Conservation (phyloP, 2,888 invertebrate genomes). For the Podotricha telesiphe region DNA sequence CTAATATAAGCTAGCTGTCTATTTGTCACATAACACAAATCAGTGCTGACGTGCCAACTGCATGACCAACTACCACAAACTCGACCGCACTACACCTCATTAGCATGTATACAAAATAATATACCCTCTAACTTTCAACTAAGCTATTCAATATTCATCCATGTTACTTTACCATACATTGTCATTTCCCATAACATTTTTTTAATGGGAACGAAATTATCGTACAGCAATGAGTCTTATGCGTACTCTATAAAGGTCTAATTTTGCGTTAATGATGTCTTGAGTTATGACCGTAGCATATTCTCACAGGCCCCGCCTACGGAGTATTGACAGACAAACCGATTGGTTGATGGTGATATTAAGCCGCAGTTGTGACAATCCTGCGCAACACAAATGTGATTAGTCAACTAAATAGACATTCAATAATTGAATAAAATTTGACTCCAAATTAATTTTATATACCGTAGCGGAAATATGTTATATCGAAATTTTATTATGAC, state of each 20-base stretch:
- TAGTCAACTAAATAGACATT: constrained; percentile 54
- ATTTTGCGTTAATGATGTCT: constrained; percentile 43
- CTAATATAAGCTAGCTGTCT: constrained; percentile 49
- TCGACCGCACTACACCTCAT: constrained; percentile 76
- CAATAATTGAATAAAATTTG: constrained; percentile 44
- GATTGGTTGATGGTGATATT: constrained; percentile 76
- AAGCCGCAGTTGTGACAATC: constrained; percentile 66
- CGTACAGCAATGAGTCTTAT: constrained; percentile 51
- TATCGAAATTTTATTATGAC: constrained; percentile 35
- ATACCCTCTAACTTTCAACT: constrained; percentile 62
- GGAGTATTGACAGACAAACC: constrained; percentile 68
- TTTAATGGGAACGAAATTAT: constrained; percentile 40
- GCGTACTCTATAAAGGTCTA: constrained; percentile 45
- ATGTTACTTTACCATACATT: constrained; percentile 52
- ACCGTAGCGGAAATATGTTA: constrained; percentile 38
- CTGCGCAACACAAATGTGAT: constrained; percentile 72
- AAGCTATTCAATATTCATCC: constrained; percentile 52
- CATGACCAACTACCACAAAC: constrained; percentile 79
- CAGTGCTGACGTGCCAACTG: constrained; percentile 77
- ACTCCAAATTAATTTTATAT: constrained; percentile 38
- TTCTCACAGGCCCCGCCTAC: constrained; percentile 66
- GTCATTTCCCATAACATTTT: constrained; percentile 49
- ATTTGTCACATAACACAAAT: constrained; percentile 70
- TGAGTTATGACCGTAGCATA: constrained; percentile 48
- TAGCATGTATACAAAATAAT: constrained; percentile 76